A percentile compares a stretch with the other conserved stretches of the same genome.
Conservation (phyloP, 1,140 invertebrate genomes). For the Drosophila setifemur region DNA sequence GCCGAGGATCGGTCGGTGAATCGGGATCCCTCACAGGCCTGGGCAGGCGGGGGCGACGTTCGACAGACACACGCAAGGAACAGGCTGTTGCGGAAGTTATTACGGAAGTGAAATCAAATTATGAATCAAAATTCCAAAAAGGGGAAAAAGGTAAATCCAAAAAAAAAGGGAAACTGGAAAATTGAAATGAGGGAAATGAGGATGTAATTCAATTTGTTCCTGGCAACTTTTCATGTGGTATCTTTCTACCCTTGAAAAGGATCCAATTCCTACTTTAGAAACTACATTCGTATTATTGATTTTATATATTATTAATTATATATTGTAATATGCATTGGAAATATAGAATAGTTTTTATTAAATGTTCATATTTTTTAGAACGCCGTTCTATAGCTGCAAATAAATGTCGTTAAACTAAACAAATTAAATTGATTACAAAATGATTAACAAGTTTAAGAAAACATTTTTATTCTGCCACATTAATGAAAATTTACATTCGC, state of each 20-base stretch:
- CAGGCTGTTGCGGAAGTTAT: constrained; percentile 60
- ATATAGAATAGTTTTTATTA: too few relatives aligned
- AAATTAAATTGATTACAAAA: too few relatives aligned
- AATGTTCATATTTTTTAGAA: too few relatives aligned
- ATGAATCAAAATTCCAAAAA: constrained; percentile 5
- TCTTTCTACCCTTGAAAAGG: neutral
- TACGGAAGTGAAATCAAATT: constrained; percentile 61
- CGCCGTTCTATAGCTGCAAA: too few relatives aligned
- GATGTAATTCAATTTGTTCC: constrained; percentile 60
- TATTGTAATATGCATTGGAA: too few relatives aligned
- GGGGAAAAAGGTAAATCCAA: constrained; percentile 2
- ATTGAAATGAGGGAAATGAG: constrained; percentile 16
- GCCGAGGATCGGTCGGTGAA: neutral
- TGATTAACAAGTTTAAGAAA: too few relatives aligned
- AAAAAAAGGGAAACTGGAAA: neutral
- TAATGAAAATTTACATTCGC: too few relatives aligned
- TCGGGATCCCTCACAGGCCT: neutral
- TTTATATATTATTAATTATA: too few relatives aligned
- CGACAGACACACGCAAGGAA: constrained; percentile 74
- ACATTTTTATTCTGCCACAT: too few relatives aligned
- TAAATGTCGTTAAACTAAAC: too few relatives aligned
- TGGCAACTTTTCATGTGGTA: neutral
- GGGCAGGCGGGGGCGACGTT: constrained; percentile 36
- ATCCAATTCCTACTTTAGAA: too few relatives aligned
- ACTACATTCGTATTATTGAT: too few relatives aligned